phyloP scores from a whole-genome alignment of 2,113 vertebrate species.

The Psephotus haematonotus region DNA sequence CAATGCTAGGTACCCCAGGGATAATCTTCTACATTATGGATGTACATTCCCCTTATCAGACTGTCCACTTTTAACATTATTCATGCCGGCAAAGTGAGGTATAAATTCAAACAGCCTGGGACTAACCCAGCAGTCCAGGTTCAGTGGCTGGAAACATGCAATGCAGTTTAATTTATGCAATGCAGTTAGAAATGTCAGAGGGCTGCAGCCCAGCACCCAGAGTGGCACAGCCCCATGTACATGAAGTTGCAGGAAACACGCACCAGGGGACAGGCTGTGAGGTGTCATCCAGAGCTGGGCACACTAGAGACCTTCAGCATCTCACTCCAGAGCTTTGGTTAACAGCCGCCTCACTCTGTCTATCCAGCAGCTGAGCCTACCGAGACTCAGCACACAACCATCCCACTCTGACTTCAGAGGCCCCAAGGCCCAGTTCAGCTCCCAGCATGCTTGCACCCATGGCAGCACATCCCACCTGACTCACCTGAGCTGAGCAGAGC shows the following conservation, averaged over 20 bases:
- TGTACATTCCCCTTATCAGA: neutral
- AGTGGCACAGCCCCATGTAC: too few relatives aligned
- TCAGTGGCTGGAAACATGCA: neutral
- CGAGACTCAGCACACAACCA: accelerated
- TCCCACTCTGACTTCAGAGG: neutral
- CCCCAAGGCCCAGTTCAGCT: neutral
- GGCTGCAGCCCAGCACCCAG: neutral
- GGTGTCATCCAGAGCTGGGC: neutral
- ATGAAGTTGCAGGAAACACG: neutral
- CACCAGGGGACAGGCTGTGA: neutral
- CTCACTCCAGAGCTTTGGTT: neutral
- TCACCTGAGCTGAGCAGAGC: neutral
- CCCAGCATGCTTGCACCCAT: neutral
- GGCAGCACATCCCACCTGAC: too few relatives aligned
- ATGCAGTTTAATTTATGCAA: too few relatives aligned
- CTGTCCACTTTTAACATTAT: neutral
- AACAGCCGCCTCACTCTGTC: neutral
- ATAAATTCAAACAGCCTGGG: neutral
- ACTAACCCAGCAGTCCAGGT: neutral
- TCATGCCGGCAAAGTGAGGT: neutral
- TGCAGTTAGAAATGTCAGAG: neutral
- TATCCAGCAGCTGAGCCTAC: neutral
- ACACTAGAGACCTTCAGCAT: neutral
- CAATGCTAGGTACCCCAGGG: neutral
- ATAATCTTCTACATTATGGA: neutral